Percentiles rank a stretch among this genome's conserved stretches.
Evolutionary conservation across 2,797 vertebrate species (phyloP).

Genomic region (Trematomus bernacchii): DNA sequence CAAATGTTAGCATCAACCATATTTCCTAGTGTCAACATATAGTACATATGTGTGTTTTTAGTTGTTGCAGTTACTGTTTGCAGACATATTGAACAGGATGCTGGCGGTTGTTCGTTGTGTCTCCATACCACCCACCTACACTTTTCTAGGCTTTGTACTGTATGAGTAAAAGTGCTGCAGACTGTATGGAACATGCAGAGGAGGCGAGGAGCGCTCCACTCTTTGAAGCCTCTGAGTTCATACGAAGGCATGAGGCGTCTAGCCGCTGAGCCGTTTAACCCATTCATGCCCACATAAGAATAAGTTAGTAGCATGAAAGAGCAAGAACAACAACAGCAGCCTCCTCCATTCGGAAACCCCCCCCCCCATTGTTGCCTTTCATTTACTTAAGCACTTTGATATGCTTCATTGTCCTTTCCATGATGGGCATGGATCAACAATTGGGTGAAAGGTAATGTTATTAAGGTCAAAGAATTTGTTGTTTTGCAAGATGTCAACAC

Average conservation of each 20-base stretch:
- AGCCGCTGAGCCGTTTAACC: constrained; percentile 75
- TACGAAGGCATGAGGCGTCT: constrained; percentile 39
- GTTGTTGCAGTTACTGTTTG: constrained; percentile 45
- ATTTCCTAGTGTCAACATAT: constrained; percentile 13
- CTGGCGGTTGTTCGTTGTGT: constrained; percentile 59
- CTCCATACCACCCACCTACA: constrained; percentile 52
- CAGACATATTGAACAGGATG: constrained; percentile 70
- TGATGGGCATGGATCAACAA: constrained; percentile 39
- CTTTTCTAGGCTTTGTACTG: constrained; percentile 53
- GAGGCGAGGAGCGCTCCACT: constrained; percentile 69
- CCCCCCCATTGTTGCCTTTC: background rate
- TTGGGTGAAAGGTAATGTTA: constrained; percentile 29
- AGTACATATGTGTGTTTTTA: too few relatives aligned
- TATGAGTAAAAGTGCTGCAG: constrained; percentile 62
- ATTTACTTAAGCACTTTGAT: constrained; percentile 19
- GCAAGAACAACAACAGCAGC: constrained; percentile 44
- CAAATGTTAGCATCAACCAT: constrained; percentile 23
- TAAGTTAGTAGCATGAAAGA: constrained; percentile 33
- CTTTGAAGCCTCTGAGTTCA: constrained; percentile 67
- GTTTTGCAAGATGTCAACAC: constrained; percentile 32
- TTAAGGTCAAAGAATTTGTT: constrained; percentile 43
- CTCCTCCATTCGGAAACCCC: constrained; percentile 56
- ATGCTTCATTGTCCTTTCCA: constrained; percentile 52
- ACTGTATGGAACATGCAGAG: constrained; percentile 85
- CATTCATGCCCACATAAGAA: constrained; percentile 81